Evolutionary conservation across 2,113 vertebrate species (phyloP).

Genomic region (Arenaria interpres): DNA sequence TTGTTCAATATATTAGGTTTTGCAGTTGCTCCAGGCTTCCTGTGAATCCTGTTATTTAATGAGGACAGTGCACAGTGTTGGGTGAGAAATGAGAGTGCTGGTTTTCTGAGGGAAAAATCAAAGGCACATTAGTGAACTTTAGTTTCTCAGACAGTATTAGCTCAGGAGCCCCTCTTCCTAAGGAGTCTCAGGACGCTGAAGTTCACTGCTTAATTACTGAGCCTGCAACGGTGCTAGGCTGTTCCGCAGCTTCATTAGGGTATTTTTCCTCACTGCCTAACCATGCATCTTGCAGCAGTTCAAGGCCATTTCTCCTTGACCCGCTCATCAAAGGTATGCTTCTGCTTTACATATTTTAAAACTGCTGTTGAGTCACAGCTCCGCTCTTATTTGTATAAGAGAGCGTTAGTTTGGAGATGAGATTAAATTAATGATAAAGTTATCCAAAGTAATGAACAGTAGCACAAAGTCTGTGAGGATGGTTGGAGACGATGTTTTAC

Average conservation of each 20-base stretch:
- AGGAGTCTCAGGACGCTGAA: neutral
- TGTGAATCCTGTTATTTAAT: neutral
- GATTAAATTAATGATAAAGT: neutral
- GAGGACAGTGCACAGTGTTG: neutral
- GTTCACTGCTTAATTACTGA: neutral
- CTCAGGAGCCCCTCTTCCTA: neutral
- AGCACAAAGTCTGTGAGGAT: accelerated
- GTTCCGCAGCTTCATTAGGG: neutral
- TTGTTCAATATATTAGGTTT: neutral
- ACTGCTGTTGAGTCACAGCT: neutral
- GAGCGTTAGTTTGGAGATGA: neutral
- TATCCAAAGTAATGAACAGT: neutral
- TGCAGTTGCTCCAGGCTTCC: neutral
- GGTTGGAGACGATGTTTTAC: neutral
- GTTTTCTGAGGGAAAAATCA: neutral
- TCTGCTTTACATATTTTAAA: neutral
- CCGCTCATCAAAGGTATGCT: neutral
- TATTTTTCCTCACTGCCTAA: neutral
- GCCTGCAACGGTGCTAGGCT: neutral
- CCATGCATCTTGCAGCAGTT: neutral
- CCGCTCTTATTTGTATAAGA: neutral
- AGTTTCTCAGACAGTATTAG: neutral
- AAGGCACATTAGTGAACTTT: neutral
- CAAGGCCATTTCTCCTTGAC: neutral
- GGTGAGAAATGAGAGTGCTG: neutral